Evolutionary conservation across 2,888 invertebrate genomes (phyloP).

Genomic region (Lithosia quadra): DNA sequence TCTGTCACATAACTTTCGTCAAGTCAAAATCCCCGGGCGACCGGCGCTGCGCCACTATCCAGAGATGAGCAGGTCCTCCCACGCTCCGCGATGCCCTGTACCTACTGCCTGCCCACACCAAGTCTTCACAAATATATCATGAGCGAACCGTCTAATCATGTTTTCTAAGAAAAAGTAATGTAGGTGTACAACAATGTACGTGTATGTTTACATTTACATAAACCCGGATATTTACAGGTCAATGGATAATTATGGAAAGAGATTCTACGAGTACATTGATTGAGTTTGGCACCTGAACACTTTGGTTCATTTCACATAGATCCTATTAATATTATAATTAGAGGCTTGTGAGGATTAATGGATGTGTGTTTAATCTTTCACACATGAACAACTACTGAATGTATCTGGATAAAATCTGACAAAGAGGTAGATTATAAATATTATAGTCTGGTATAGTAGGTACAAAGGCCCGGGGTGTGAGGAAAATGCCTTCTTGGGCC

Average conservation of each 20-base stretch:
- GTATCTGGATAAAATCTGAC: too few relatives aligned
- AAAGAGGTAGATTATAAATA: too few relatives aligned
- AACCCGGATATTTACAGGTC: conserved; percentile 32
- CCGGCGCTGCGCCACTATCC: conserved; percentile 52
- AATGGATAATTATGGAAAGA: conserved; percentile 22
- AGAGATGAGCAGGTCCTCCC: conserved; percentile 62
- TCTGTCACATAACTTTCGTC: conserved; percentile 35
- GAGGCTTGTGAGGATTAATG: too few relatives aligned
- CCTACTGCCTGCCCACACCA: conserved; percentile 22
- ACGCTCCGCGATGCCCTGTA: conserved; percentile 51
- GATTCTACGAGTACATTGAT: conserved; percentile 18
- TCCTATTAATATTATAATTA: neutral
- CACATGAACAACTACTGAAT: too few relatives aligned
- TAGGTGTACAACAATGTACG: conserved; percentile 36
- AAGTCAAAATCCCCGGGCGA: conserved; percentile 45
- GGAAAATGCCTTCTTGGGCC: too few relatives aligned
- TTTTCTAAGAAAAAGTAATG: conserved; percentile 40
- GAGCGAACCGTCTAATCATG: conserved; percentile 33
- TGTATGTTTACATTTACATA: conserved; percentile 37
- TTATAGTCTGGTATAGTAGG: too few relatives aligned
- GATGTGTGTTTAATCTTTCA: neutral
- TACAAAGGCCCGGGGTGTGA: too few relatives aligned
- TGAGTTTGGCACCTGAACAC: neutral
- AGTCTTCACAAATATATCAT: conserved; percentile 33
- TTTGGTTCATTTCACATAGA: neutral